Evolutionary conservation across 2,797 vertebrate species (phyloP).

Genomic region (Sorex maritimensis): DNA sequence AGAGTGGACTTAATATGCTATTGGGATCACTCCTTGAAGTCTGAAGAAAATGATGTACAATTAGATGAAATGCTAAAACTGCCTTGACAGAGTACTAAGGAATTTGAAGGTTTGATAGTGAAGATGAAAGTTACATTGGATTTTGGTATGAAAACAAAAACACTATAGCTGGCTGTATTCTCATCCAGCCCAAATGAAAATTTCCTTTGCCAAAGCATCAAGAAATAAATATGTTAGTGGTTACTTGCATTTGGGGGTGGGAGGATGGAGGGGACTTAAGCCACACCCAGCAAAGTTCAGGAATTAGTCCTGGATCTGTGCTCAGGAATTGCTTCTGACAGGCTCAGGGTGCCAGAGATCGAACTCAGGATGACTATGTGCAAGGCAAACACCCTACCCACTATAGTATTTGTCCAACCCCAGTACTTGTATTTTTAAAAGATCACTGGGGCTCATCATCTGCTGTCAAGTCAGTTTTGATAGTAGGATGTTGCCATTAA

Average conservation of each 20-base stretch:
- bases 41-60: not conserved
- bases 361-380: too few relatives aligned
- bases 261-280: too few relatives aligned
- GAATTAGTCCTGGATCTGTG: too few relatives aligned
- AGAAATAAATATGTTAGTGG: constrained; percentile 17
- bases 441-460: not conserved
- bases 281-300: too few relatives aligned
- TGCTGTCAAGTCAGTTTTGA: not conserved
- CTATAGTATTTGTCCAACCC: too few relatives aligned
- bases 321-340: too few relatives aligned
- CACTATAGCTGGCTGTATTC: not conserved
- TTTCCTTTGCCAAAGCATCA: not conserved
- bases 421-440: not conserved
- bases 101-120: not conserved
- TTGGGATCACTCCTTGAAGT: not conserved
- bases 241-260: not conserved
- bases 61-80: constrained; percentile 20
- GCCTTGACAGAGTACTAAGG: not conserved
- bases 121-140: not conserved
- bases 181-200: not conserved
- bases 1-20: not conserved
- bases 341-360: too few relatives aligned
- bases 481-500: not conserved
- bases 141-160: constrained; percentile 10
- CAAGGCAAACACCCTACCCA: too few relatives aligned